These are phyloP conservation scores for Halisarca cf. caerulea DNA, from an alignment of 37 sponge, comb jelly and placozoan species.

Conservation along the genomic window DNA sequence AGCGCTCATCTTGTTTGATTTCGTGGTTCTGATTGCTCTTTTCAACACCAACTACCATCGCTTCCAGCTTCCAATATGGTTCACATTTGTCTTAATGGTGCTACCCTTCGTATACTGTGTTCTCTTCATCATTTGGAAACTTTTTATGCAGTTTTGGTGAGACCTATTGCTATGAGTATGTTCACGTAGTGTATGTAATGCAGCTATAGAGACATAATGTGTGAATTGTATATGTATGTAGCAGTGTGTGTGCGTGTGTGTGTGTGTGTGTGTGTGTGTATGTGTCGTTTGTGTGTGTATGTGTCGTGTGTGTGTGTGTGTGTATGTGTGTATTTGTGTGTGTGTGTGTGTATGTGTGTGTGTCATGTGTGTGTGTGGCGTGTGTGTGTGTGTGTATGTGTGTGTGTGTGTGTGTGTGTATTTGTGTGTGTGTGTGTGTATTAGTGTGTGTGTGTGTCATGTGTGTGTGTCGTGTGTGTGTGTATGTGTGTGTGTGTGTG, in stretches of 20 bases:
- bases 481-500: not conserved
- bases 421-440: not conserved
- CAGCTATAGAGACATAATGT: not conserved
- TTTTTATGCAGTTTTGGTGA: constrained; percentile 3
- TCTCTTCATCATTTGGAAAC: constrained; percentile 21
- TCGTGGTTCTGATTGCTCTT: constrained; percentile 55
- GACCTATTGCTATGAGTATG: not conserved
- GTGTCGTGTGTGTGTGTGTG: too few relatives aligned
- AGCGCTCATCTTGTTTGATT: constrained; percentile 58
- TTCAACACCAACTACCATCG: not conserved
- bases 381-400: not conserved
- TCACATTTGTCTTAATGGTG: constrained; percentile 39
- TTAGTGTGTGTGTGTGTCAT: not conserved
- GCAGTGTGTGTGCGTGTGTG: too few relatives aligned
- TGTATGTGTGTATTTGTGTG: too few relatives aligned
- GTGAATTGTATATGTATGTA: too few relatives aligned
- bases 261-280: too few relatives aligned
- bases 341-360: too few relatives aligned
- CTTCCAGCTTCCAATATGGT: constrained; percentile 26
- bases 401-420: not conserved
- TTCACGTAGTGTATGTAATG: not conserved
- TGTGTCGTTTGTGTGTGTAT: too few relatives aligned
- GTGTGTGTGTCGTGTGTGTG: not conserved
- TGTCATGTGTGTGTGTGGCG: too few relatives aligned
- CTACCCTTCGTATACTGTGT: constrained; percentile 63